Conservation (phyloP, 2,113 vertebrate genomes). For the Indri indri region DNA sequence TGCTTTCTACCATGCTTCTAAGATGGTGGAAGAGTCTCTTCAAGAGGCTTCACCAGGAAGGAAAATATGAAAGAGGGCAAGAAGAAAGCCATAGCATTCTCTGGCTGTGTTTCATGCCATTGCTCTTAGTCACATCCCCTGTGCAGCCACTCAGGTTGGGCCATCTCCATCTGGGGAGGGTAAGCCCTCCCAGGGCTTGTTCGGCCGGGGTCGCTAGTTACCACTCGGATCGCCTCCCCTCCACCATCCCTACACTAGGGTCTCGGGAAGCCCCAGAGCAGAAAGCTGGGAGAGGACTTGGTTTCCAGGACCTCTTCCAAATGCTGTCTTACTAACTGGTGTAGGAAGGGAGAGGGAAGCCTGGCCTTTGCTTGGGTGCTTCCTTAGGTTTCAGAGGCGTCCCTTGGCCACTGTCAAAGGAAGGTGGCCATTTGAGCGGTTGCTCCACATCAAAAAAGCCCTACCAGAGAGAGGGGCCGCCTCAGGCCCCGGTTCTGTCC, state of each 20-base stretch:
- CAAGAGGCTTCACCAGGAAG: conserved; percentile 63
- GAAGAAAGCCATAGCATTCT: conserved; percentile 25
- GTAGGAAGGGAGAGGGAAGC: background rate
- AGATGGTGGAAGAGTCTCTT: conserved; percentile 78
- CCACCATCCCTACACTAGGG: conserved; percentile 34
- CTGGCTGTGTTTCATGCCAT: conserved; percentile 12
- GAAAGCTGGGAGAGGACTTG: background rate
- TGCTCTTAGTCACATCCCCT: conserved; percentile 20
- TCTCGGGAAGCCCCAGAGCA: conserved; percentile 7
- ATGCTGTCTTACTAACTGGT: background rate
- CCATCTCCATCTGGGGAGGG: conserved; percentile 24
- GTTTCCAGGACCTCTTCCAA: conserved; percentile 16
- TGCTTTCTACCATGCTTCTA: conserved; percentile 75
- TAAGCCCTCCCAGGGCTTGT: conserved; percentile 69
- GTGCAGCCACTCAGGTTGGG: background rate
- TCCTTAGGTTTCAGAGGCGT: background rate
- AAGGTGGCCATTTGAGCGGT: conserved; percentile 64
- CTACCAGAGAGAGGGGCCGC: conserved; percentile 43
- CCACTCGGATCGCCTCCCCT: background rate
- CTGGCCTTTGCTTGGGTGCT: conserved; percentile 31
- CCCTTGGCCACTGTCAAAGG: background rate
- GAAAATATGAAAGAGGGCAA: conserved; percentile 37
- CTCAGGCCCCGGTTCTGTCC: background rate
- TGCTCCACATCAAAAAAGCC: conserved; percentile 20
- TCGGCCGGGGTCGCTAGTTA: conserved; percentile 23